These are phyloP conservation scores for Peribatodes rhomboidaria DNA, from an alignment of 2,888 invertebrate species.

Conservation along the genomic window DNA sequence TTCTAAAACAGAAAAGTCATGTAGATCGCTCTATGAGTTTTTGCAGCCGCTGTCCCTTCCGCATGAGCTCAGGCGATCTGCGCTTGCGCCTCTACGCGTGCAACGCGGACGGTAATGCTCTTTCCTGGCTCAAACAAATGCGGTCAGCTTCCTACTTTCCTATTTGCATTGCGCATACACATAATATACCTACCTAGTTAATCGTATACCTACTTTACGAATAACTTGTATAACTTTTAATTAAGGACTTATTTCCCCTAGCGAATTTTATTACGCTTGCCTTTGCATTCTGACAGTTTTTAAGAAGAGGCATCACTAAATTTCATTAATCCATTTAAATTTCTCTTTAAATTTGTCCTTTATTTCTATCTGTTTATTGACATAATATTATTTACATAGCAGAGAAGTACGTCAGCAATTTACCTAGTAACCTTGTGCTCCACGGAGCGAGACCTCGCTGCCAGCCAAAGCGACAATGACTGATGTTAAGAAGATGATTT, in stretches of 20 bases:
- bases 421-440: too few species aligned
- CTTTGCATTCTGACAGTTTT: constrained; percentile 7
- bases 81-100: constrained; percentile 1
- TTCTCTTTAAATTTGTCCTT: too few species aligned
- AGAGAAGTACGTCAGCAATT: too few species aligned
- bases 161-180: constrained; percentile 22
- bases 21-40: constrained; percentile 27
- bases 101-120: constrained; percentile 16
- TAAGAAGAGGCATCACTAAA: constrained; percentile 1
- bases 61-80: constrained; percentile 11
- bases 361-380: too few species aligned
- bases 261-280: background rate
- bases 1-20: constrained; percentile 13
- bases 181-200: background rate
- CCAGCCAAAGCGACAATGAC: too few species aligned
- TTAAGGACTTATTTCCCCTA: constrained; percentile 2
- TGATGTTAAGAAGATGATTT: too few species aligned
- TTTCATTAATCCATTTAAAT: too few species aligned
- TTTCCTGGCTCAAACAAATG: constrained; percentile 18
- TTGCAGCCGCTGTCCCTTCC: constrained; percentile 26
- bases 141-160: constrained; percentile 27
- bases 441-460: too few species aligned
- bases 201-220: background rate
- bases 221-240: constrained; percentile 9
- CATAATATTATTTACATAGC: too few species aligned